Percentiles rank a stretch among this genome's conserved stretches.
These are phyloP conservation scores for Pseudopodoces humilis DNA, from an alignment of 2,113 vertebrate genomes.

Conservation along the genomic window DNA sequence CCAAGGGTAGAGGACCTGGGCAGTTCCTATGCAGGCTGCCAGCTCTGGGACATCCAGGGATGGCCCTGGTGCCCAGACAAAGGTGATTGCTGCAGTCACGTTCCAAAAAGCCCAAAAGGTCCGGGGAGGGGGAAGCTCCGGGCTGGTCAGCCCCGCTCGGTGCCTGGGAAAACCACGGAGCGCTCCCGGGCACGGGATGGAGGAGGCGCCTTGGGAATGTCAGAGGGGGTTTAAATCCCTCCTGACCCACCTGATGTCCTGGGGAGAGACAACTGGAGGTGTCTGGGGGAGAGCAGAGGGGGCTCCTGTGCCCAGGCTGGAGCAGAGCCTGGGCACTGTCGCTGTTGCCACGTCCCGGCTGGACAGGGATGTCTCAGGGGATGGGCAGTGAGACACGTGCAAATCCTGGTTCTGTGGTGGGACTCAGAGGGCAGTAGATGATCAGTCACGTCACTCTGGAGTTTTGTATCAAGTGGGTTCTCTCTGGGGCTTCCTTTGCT, in stretches of 20 bases:
- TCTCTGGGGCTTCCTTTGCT: neutral
- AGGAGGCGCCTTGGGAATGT: neutral
- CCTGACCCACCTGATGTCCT: neutral
- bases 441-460: neutral
- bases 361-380: neutral
- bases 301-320: neutral
- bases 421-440: neutral
- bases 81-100: fast-evolving
- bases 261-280: neutral
- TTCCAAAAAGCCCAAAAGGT: neutral
- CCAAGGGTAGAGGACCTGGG: neutral
- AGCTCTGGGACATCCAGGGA: neutral
- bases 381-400: neutral
- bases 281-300: fast-evolving
- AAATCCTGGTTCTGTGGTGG: neutral
- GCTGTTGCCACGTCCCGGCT: neutral
- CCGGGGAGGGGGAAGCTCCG: neutral
- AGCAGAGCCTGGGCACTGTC: neutral
- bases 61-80: neutral
- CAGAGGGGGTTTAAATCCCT: neutral
- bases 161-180: neutral
- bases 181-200: no score
- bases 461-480: neutral
- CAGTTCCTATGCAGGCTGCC: neutral
- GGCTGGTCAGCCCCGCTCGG: no score